These are phyloP conservation scores for Lagria hirta DNA, from an alignment of 2,888 invertebrate species.

Conservation along the genomic window DNA sequence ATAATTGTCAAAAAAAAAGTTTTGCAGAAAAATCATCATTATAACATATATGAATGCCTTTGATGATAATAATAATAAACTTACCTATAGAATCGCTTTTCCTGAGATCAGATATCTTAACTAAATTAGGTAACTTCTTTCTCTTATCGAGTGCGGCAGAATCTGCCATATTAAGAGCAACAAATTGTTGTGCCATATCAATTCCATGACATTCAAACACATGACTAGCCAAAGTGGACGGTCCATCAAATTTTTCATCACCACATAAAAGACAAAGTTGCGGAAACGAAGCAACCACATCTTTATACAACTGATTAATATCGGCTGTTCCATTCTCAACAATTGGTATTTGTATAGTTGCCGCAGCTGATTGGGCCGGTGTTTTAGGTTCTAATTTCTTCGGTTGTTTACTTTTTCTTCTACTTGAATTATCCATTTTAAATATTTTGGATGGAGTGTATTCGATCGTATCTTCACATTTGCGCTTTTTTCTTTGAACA, in stretches of 20 bases:
- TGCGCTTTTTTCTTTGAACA: slow-evolving; percentile 37
- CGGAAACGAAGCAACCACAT: slow-evolving; percentile 34
- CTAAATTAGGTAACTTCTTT: slow-evolving; percentile 50
- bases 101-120: slow-evolving; percentile 51
- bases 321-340: slow-evolving; percentile 1
- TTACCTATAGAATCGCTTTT: slow-evolving; percentile 36
- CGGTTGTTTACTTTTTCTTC: slow-evolving; percentile 52
- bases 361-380: not conserved
- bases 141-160: slow-evolving; percentile 38
- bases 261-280: slow-evolving; percentile 59
- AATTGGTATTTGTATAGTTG: not conserved
- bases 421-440: slow-evolving; percentile 42
- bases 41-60: too few species aligned
- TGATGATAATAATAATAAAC: too few species aligned
- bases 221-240: slow-evolving; percentile 56
- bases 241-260: slow-evolving; percentile 54
- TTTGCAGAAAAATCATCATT: too few species aligned
- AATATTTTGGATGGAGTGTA: slow-evolving; percentile 42
- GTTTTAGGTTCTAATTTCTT: slow-evolving; percentile 46
- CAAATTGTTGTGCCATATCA: slow-evolving; percentile 53
- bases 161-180: slow-evolving; percentile 21
- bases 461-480: slow-evolving; percentile 39
- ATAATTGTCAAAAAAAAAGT: too few species aligned
- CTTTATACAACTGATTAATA: not conserved
- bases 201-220: slow-evolving; percentile 58